Base-by-base conservation (phyloP, 2,888 invertebrate species). In the Sarcophaga rosellei region DNA sequence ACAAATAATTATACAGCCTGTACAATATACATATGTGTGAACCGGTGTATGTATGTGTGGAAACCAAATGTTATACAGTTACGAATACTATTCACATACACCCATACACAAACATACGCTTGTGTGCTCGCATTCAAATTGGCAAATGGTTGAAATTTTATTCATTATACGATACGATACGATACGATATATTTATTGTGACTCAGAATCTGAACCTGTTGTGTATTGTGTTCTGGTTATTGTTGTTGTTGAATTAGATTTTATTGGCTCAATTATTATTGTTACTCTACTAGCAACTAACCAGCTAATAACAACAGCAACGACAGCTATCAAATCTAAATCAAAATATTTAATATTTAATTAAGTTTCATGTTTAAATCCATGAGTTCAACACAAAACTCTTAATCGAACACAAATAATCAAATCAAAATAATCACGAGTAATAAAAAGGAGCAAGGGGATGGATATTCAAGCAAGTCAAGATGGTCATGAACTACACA, bases 341-440 rank as follows among this genome's bases (percentile, higher is more conserved):
- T 81, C 76, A 61, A 72, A 35, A 68, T 61, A 72, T 76, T 84
- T 66, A 62, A 84, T 76, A 75, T 72, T 75, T 80, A 76, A 76
- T 80, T 75, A 70, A 84, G 84, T 70, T 66, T 75, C 45, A 73
- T 80, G 66, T 79, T 74, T 53, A n/a, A n/a, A 66, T 35, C 44
- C n/a, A 3, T n/a, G 44, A 66, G 17, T 44, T 35, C 25, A 35
- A 44, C 65, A 66, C n/a, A 44, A n/a, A 11, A 11, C n/a, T 35
- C 20, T 8, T 0, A 66, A 25, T 66, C 65, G 53, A 53, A 53
- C 5, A 17, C 1, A 53, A 53, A 15, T 53, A 53, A 15, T 53
- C 12, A 10, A 53, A 53, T 53, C n/a, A 17, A 53, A 15, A 53
- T 3, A 53, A 53, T 53, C 12, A 35, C 35, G 1, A 35, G 2